These are phyloP conservation scores for Lerema accius DNA, from an alignment of 1,140 invertebrate species.

Conservation along the genomic window DNA sequence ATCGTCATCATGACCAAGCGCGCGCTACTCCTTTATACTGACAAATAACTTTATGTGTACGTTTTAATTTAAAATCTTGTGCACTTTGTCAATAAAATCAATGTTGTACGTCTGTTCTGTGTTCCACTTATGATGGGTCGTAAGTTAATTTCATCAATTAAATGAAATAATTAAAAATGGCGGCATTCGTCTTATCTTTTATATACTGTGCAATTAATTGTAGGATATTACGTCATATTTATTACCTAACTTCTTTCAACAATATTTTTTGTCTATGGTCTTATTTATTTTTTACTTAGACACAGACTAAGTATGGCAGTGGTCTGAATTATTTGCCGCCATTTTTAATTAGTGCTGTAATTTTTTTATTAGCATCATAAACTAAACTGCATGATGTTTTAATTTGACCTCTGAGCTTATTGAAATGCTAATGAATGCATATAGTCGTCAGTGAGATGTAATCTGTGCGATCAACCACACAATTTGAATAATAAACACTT, in stretches of 20 bases:
- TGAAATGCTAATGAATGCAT: slow-evolving; percentile 35
- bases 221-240: too few relatives aligned
- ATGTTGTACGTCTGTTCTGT: slow-evolving; percentile 7
- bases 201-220: too few relatives aligned
- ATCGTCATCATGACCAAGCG: slow-evolving; percentile 6
- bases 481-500: neutral
- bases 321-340: slow-evolving; percentile 3
- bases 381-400: slow-evolving; percentile 21
- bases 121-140: slow-evolving; percentile 21
- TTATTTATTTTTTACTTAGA: too few relatives aligned
- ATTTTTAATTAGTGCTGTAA: slow-evolving; percentile 15
- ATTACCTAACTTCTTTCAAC: neutral
- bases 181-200: neutral
- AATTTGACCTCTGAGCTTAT: slow-evolving; percentile 27
- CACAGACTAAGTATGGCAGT: neutral
- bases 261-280: neutral
- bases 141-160: slow-evolving; percentile 17
- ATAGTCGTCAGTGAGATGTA: slow-evolving; percentile 23
- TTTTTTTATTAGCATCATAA: slow-evolving; percentile 5
- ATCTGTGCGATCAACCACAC: slow-evolving; percentile 24
- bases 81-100: slow-evolving; percentile 5
- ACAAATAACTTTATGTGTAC: neutral
- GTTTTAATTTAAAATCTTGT: slow-evolving; percentile 6
- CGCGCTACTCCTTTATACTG: slow-evolving; percentile 2
- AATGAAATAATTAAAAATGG: too few relatives aligned